Evolutionary conservation across 1,140 invertebrate species (phyloP).

Genomic region (Brachionus asplanchnoidis): DNA sequence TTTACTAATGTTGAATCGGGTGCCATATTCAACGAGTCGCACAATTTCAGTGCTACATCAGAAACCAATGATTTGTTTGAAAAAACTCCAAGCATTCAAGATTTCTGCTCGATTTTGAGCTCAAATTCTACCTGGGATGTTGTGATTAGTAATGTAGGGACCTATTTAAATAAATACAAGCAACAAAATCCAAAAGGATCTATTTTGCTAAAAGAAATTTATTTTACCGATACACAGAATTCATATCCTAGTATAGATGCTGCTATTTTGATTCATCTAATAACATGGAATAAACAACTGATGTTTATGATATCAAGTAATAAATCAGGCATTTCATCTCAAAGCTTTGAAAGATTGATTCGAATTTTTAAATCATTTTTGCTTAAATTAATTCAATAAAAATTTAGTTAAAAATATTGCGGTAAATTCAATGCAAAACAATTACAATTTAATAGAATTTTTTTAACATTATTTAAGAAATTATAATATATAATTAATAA

Average conservation of each 20-base stretch:
- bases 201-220: background rate
- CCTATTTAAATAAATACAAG: background rate
- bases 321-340: background rate
- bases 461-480: too few species aligned
- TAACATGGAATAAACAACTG: conserved; percentile 15
- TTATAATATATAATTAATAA: too few species aligned
- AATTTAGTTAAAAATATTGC: background rate
- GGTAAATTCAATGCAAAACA: background rate
- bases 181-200: background rate
- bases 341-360: background rate
- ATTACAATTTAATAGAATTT: too few species aligned
- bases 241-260: background rate
- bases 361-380: background rate
- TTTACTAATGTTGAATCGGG: background rate
- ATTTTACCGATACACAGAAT: conserved; percentile 25
- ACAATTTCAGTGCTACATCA: background rate
- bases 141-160: conserved; percentile 15
- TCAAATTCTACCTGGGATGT: conserved; percentile 15
- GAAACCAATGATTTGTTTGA: background rate
- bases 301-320: conserved; percentile 41
- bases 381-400: background rate
- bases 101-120: background rate
- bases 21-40: background rate
- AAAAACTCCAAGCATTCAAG: background rate
- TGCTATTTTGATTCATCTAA: background rate